Evolutionary conservation across 1,140 invertebrate species (phyloP).

Genomic region (Orchesella cincta): DNA sequence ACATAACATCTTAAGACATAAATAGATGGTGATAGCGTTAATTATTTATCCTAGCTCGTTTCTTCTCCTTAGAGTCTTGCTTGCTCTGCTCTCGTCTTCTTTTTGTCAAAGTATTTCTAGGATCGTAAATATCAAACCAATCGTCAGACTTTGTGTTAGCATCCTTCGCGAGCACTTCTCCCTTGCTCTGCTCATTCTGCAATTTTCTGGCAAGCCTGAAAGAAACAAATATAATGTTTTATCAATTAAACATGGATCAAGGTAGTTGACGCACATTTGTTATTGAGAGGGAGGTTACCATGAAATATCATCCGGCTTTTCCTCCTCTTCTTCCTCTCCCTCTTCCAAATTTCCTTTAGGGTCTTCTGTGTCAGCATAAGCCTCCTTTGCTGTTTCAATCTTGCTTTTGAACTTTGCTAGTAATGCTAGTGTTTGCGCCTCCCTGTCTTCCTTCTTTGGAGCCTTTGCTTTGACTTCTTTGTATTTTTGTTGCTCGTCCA

Average conservation of each 20-base stretch:
- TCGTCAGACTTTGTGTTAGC: conserved; percentile 90
- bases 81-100: conserved; percentile 68
- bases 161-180: conserved; percentile 84
- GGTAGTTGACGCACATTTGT: too few relatives aligned
- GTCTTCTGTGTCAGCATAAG: conserved; percentile 53
- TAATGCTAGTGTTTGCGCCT: conserved; percentile 69
- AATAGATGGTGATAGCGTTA: too few relatives aligned
- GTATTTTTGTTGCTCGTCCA: conserved; percentile 76
- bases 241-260: too few relatives aligned
- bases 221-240: too few relatives aligned
- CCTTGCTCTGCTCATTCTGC: conserved; percentile 70
- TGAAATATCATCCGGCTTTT: conserved; percentile 39
- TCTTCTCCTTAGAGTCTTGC: conserved; percentile 32
- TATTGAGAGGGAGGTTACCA: conserved; percentile 46
- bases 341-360: conserved; percentile 52
- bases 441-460: conserved; percentile 65
- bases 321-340: conserved; percentile 45
- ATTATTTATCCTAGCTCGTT: conserved; percentile 10
- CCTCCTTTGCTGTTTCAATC: conserved; percentile 68
- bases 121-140: conserved; percentile 96
- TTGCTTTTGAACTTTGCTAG: conserved; percentile 82
- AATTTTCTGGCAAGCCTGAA: conserved; percentile 76
- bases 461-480: conserved; percentile 67
- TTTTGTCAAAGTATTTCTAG: conserved; percentile 90
- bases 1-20: too few relatives aligned